Percentiles rank a stretch among this genome's conserved stretches.
Conservation (phyloP, 2,888 invertebrate genomes). For the Thalpophila matura region DNA sequence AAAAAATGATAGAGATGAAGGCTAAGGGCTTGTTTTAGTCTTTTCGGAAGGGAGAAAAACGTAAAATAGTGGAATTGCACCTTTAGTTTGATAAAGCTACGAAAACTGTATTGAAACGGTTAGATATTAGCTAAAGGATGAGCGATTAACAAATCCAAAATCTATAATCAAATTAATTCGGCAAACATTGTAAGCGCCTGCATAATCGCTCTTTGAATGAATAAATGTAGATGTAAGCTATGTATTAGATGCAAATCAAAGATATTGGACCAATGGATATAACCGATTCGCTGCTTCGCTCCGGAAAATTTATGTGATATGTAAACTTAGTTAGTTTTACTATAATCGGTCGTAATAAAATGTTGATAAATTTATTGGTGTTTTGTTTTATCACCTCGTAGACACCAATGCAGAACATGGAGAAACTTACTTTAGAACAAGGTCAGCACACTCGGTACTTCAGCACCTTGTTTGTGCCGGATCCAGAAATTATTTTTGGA, state of each 20-base stretch:
- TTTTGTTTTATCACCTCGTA: too few relatives aligned
- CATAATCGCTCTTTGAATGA: not conserved
- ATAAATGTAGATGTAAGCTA: not conserved
- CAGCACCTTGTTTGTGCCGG: too few relatives aligned
- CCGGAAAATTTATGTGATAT: constrained; percentile 80
- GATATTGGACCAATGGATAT: constrained; percentile 69
- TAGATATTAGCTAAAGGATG: not conserved
- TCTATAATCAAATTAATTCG: not conserved
- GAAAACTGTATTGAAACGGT: not conserved
- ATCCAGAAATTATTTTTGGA: too few relatives aligned
- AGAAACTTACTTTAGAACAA: too few relatives aligned
- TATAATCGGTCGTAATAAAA: constrained; percentile 78
- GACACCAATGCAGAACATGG: too few relatives aligned
- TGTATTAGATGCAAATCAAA: constrained; percentile 8
- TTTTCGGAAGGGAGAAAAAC: not conserved
- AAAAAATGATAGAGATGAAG: not conserved
- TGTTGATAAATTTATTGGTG: constrained; percentile 67
- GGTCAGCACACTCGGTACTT: too few relatives aligned
- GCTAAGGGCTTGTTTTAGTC: not conserved
- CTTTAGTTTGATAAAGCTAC: not conserved
- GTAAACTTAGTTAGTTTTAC: constrained; percentile 73
- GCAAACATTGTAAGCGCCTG: too few relatives aligned
- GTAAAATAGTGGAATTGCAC: not conserved
- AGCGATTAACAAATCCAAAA: not conserved
- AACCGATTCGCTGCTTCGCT: constrained; percentile 72